These are phyloP conservation scores for Chlorospingus flavigularis DNA, from an alignment of 2,797 vertebrate genomes.

Conservation along the genomic window DNA sequence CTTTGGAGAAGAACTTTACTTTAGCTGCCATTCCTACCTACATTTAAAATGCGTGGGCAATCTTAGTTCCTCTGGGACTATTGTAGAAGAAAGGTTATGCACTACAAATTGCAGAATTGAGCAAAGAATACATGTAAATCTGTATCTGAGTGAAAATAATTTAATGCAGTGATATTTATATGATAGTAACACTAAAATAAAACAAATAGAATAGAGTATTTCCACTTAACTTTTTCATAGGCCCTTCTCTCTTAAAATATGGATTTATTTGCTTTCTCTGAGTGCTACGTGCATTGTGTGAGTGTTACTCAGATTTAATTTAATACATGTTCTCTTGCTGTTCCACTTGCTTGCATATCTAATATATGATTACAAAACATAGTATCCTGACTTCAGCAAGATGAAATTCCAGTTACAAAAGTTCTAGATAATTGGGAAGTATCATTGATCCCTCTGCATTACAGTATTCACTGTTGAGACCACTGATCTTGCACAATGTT, in stretches of 20 bases:
- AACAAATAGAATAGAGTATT: neutral
- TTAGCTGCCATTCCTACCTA: neutral
- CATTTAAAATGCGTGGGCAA: neutral
- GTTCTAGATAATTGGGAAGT: neutral
- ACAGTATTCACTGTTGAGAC: neutral
- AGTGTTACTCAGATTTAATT: neutral
- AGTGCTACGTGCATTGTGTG: rapidly evolving
- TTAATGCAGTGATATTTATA: neutral
- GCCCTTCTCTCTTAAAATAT: neutral
- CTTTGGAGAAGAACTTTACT: neutral
- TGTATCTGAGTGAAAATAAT: neutral
- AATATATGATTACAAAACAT: neutral
- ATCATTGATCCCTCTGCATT: neutral
- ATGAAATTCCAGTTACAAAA: neutral
- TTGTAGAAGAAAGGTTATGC: neutral
- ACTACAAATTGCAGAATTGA: neutral
- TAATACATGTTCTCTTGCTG: neutral
- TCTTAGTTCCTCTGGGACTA: neutral
- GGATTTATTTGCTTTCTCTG: neutral
- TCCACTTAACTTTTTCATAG: neutral
- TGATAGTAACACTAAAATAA: neutral
- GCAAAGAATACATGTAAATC: neutral
- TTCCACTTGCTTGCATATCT: neutral
- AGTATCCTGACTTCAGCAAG: neutral
- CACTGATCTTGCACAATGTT: neutral